Evolutionary conservation across 2,888 invertebrate genomes (phyloP), one percentile per base, ranked within the genome.

Genomic region (Tyria jacobaeae): DNA sequence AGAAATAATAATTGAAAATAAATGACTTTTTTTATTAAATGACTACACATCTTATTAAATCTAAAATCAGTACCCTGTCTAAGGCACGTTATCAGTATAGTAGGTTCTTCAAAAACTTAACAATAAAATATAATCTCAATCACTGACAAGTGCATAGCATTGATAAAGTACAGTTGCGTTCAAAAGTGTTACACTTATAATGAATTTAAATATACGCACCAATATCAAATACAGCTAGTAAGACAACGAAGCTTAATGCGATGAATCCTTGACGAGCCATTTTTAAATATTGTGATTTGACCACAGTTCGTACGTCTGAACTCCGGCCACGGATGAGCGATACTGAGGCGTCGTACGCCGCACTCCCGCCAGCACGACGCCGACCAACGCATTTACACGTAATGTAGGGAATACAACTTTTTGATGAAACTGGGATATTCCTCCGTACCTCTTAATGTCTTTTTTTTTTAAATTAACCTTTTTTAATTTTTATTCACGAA

Each of bases 211-310:
- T 60, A 51, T 53, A 88, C 92, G 44, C 86, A 93, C 93, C 93
- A 55, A 90, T 78, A 81, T 92, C 89, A 52, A 93, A 79, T 49
- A 90, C 76, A 21, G 92, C 91, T 78, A 93, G 73, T 49, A 93
- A 73, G 52, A 91, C 82, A 66, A 85, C 89, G 57, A 92, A 68
- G 77, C 84, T 86, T 61, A 90, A 76, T 57, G 82, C 85, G 69
- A 69, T 64, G 76, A 76, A 68, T 77, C 81, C 87, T 84, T 81
- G 87, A 76, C 88, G 87, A 70, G 87, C 87, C 90, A 90, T 91
- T 76, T 87, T 68, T 75, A 71, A 68, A 61, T 64, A 72, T 64
- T 75, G 68, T 77, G 76, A 60, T 66, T 70, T 62, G 56, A 71
- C 71, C 65, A 70, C 72, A 58, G 63, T 24, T 21, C 65, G 62